These are phyloP conservation scores for Pteropus alecto DNA, from an alignment of 2,113 vertebrate species.

Conservation along the genomic window DNA sequence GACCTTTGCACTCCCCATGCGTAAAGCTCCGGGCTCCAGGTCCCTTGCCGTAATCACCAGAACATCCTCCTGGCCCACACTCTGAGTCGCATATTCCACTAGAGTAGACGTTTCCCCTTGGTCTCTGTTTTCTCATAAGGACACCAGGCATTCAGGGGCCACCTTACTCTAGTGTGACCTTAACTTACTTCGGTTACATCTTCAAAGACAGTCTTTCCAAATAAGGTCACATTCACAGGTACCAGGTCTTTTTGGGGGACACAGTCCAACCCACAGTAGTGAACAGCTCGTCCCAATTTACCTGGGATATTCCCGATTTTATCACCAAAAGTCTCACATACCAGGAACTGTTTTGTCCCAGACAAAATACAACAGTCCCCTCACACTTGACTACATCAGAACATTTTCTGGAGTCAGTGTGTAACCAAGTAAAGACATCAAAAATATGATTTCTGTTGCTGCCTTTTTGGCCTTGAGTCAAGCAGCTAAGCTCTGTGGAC, in stretches of 20 bases:
- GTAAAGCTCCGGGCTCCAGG: not conserved
- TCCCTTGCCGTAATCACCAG: not conserved
- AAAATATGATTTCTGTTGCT: not conserved
- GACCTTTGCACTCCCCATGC: accelerated
- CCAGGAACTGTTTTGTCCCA: not conserved
- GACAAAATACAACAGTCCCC: not conserved
- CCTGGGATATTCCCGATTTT: not conserved
- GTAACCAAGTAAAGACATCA: not conserved
- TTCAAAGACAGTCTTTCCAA: not conserved
- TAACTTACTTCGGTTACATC: not conserved
- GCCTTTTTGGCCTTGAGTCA: not conserved
- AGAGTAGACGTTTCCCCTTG: not conserved
- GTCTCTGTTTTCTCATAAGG: not conserved
- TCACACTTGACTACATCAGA: not conserved
- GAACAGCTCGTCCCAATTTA: not conserved
- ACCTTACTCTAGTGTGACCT: not conserved
- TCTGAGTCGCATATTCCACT: not conserved
- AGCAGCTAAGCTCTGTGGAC: not conserved
- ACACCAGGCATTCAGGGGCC: not conserved
- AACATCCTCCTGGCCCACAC: accelerated
- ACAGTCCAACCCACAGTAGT: not conserved
- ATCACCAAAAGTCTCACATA: not conserved
- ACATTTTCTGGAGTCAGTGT: not conserved
- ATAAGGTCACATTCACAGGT: not conserved
- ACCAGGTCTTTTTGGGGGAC: not conserved